Evolutionary conservation across 2,113 vertebrate species (phyloP).

Genomic region (Propithecus coquereli): DNA sequence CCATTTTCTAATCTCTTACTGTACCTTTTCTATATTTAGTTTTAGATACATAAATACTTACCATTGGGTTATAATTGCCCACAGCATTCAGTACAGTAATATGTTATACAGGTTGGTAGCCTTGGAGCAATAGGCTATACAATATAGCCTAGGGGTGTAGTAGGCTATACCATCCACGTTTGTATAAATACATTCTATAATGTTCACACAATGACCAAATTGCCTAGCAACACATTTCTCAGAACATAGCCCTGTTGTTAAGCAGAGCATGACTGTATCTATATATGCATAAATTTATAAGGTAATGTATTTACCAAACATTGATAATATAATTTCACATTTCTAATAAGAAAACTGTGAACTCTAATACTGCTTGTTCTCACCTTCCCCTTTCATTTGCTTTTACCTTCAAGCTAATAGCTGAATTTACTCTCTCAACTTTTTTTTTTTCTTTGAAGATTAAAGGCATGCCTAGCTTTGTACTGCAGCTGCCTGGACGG

Average conservation of each 20-base stretch:
- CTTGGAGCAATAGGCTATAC: neutral
- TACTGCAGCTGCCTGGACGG: conserved; percentile 61
- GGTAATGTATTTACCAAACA: neutral
- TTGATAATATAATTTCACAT: conserved; percentile 19
- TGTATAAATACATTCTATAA: neutral
- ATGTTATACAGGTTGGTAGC: neutral
- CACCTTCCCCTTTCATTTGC: conserved; percentile 58
- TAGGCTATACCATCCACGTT: neutral
- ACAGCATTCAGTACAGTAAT: too few relatives aligned
- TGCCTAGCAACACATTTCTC: neutral
- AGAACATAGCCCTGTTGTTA: neutral
- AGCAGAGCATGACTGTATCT: neutral
- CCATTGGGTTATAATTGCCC: neutral
- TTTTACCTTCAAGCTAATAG: conserved; percentile 78
- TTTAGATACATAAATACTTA: neutral
- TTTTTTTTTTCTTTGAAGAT: conserved; percentile 77
- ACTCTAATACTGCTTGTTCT: conserved; percentile 53
- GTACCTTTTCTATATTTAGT: neutral
- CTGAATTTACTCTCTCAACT: conserved; percentile 75
- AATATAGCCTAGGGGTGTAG: neutral
- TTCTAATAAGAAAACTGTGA: conserved; percentile 45
- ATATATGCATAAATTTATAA: neutral
- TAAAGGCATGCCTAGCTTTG: conserved; percentile 74
- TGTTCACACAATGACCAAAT: neutral
- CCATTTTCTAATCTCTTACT: neutral